Conservation (phyloP, 2,113 vertebrate genomes). For the Brachypteracias leptosomus region DNA sequence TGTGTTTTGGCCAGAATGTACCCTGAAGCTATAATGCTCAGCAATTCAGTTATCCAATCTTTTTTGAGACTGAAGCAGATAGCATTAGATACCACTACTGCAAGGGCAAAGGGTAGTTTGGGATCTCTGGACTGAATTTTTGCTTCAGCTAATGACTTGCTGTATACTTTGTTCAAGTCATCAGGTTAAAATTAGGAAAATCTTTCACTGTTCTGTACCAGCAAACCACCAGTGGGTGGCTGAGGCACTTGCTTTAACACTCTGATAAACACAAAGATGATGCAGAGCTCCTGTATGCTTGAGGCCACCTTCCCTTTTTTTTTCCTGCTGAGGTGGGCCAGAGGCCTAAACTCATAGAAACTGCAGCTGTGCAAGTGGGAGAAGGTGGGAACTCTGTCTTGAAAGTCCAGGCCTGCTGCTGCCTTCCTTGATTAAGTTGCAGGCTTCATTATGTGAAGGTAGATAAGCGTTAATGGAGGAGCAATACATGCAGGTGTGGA, state of each 20-base stretch:
- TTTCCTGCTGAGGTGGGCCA: neutral
- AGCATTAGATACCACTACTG: neutral
- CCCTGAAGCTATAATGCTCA: neutral
- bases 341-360: neutral
- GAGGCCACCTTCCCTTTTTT: neutral
- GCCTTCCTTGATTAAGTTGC: neutral
- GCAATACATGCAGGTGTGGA: neutral
- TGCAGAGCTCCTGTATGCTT: neutral
- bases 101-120: neutral
- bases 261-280: neutral
- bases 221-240: rapidly evolving
- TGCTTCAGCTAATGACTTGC: neutral
- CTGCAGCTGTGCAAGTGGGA: neutral
- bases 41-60: neutral
- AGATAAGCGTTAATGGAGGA: neutral
- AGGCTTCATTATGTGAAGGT: neutral
- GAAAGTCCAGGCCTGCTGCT: neutral
- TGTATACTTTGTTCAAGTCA: neutral
- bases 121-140: neutral
- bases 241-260: neutral
- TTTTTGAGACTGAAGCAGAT: neutral
- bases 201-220: neutral
- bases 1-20: neutral
- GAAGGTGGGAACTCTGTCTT: neutral
- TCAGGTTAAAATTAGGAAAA: neutral